phyloP scores from a whole-genome alignment of 1,140 invertebrate genomes.

The Achatina immaculata region DNA sequence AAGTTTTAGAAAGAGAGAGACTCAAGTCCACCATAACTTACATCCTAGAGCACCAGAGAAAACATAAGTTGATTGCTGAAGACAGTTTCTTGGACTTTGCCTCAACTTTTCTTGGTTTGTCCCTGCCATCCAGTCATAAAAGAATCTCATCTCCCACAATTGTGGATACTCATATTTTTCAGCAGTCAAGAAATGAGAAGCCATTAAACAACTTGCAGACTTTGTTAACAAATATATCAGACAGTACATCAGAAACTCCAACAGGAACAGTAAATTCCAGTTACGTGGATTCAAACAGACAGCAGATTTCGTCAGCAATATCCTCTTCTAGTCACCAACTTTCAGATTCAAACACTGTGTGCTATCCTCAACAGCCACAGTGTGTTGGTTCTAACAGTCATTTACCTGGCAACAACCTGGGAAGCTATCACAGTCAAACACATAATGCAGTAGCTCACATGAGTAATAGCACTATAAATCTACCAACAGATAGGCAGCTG shows the following conservation, averaged over 20 bases:
- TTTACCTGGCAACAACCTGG: not conserved
- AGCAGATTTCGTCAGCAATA: not conserved
- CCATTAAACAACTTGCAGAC: not conserved
- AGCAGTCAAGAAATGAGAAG: not conserved
- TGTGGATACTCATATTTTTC: not conserved
- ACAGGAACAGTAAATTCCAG: not conserved
- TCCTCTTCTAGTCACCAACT: not conserved
- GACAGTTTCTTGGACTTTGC: constrained; percentile 17
- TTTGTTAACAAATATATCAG: not conserved
- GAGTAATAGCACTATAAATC: not conserved
- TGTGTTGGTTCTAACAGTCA: not conserved
- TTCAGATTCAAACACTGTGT: not conserved
- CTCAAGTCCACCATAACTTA: constrained; percentile 16
- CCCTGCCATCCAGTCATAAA: not conserved
- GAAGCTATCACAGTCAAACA: not conserved
- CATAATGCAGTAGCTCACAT: not conserved
- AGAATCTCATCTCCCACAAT: not conserved
- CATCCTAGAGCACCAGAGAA: constrained; percentile 20
- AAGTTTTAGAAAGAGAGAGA: constrained; percentile 25
- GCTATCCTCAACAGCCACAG: not conserved
- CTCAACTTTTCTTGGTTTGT: not conserved
- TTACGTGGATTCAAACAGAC: not conserved
- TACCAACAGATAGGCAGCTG: not conserved
- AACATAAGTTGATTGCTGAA: not conserved
- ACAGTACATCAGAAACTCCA: not conserved